Evolutionary conservation across 2,797 vertebrate genomes (phyloP).

Genomic region (Darevskia nairensis): DNA sequence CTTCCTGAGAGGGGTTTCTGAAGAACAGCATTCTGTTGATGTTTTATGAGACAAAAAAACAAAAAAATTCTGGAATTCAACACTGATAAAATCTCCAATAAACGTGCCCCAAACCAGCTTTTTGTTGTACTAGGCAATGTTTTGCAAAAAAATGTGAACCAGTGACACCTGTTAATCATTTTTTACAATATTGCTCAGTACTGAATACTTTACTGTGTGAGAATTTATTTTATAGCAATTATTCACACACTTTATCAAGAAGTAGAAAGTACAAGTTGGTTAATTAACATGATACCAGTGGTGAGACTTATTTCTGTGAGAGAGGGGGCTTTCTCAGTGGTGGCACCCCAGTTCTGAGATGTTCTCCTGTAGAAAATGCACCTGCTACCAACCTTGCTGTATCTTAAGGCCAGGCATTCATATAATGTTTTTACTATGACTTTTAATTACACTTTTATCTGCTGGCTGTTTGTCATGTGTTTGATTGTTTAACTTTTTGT

Average conservation of each 20-base stretch:
- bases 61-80: constrained; percentile 76
- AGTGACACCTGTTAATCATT: constrained; percentile 64
- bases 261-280: constrained; percentile 43
- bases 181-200: constrained; percentile 53
- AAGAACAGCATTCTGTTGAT: constrained; percentile 72
- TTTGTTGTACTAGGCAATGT: not conserved
- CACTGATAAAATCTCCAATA: constrained; percentile 72
- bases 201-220: constrained; percentile 54
- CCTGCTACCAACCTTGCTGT: not conserved
- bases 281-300: constrained; percentile 24
- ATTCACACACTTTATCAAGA: constrained; percentile 53
- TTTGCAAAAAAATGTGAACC: constrained; percentile 47
- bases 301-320: not conserved
- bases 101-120: constrained; percentile 41
- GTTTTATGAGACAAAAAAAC: constrained; percentile 67
- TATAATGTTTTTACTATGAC: no score
- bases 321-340: not conserved
- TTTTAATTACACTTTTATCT: no score
- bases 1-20: constrained; percentile 51
- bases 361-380: not conserved
- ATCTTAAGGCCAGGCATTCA: not conserved
- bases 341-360: not conserved
- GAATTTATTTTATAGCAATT: constrained; percentile 59
- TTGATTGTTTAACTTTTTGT: no score
- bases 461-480: no score